phyloP scores from a whole-genome alignment of 2,797 vertebrate species.

The Acipenser transmontanus region DNA sequence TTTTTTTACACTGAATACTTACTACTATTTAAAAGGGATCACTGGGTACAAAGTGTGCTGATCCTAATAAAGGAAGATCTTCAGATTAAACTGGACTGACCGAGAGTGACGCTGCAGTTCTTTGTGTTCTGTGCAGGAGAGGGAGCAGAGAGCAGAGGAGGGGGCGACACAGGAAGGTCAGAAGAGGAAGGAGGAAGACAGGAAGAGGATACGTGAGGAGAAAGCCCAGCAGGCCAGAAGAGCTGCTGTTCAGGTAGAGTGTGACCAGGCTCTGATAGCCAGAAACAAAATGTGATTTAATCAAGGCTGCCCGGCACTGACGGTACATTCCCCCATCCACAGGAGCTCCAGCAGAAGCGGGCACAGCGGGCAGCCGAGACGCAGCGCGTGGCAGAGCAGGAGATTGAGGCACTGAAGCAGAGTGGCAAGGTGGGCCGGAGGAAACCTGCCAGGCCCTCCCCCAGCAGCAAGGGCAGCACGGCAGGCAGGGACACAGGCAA shows the following conservation, averaged over 20 bases:
- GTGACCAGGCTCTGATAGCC: no score
- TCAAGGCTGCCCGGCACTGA: background rate
- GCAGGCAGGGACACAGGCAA: conserved; percentile 47
- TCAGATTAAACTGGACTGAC: no score
- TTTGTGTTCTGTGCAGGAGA: conserved; percentile 36
- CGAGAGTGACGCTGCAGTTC: background rate
- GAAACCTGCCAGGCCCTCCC: conserved; percentile 47
- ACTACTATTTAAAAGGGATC: no score
- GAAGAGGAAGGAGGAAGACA: conserved; percentile 64
- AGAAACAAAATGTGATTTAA: no score
- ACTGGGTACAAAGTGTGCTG: no score
- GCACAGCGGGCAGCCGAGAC: conserved; percentile 49
- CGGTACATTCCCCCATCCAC: conserved; percentile 18
- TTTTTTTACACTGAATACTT: no score
- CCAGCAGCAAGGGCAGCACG: conserved; percentile 32
- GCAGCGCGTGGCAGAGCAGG: conserved; percentile 38
- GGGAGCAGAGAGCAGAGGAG: conserved; percentile 47
- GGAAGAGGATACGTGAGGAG: conserved; percentile 75
- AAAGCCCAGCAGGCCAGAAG: conserved; percentile 74
- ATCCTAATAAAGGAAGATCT: no score
- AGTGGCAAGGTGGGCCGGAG: conserved; percentile 40
- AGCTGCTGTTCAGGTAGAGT: conserved; percentile 75
- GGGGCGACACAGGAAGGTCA: conserved; percentile 49
- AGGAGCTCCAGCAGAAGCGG: conserved; percentile 85
- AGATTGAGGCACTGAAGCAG: conserved; percentile 37